phyloP scores from a whole-genome alignment of 37 sponge, comb jelly and placozoan species.

The Halisarca cf. caerulea region DNA sequence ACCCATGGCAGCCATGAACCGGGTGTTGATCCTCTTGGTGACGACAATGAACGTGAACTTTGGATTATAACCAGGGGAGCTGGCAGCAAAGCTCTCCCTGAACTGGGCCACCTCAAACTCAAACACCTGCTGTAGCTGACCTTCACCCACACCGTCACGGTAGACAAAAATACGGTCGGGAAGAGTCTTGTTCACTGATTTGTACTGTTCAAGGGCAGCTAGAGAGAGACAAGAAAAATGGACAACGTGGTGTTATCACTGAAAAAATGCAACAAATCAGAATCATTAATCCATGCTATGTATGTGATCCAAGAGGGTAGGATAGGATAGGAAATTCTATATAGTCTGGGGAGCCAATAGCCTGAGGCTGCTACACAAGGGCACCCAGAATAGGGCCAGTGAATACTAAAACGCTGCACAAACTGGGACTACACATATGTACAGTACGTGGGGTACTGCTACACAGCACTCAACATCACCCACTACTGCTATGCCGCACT shows the following conservation, averaged over 20 bases:
- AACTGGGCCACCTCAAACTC: conserved; percentile 85
- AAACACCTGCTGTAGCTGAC: conserved; percentile 61
- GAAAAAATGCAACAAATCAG: too few species aligned
- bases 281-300: too few species aligned
- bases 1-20: conserved; percentile 45
- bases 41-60: conserved; percentile 91
- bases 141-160: conserved; percentile 98
- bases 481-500: too few species aligned
- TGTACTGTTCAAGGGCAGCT: conserved; percentile 67
- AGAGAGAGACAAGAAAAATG: too few species aligned
- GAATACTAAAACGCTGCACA: too few species aligned
- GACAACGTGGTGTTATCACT: too few species aligned
- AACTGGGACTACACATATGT: too few species aligned
- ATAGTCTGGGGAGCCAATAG: too few species aligned
- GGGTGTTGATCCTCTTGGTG: conserved; percentile 89
- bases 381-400: too few species aligned
- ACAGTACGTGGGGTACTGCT: background rate
- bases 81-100: conserved; percentile 43
- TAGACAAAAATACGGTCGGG: conserved; percentile 94
- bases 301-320: too few species aligned
- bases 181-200: conserved; percentile 62
- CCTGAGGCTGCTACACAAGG: too few species aligned
- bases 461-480: conserved; percentile 1
- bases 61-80: conserved; percentile 63
- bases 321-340: too few species aligned